Percentiles rank a stretch among this genome's conserved stretches.
phyloP scores from a whole-genome alignment of 2,888 invertebrate species.

The Drosophila neutralis region DNA sequence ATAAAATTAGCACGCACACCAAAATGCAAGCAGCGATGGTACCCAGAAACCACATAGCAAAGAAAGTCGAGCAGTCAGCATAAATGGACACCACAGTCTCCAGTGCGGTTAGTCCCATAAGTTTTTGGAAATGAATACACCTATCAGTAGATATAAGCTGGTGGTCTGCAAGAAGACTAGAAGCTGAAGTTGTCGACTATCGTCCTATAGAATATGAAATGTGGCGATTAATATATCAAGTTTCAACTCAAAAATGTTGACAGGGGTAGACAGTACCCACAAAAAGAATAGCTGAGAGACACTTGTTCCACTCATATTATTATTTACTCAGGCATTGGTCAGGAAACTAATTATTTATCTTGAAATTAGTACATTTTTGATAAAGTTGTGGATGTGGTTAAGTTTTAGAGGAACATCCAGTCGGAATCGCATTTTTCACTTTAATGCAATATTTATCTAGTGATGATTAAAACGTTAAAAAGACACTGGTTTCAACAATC shows the following conservation, averaged over 20 bases:
- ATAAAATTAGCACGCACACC: slow-evolving; percentile 64
- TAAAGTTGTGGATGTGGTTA: too few relatives aligned
- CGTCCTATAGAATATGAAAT: not conserved
- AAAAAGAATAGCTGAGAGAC: not conserved
- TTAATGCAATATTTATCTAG: too few relatives aligned
- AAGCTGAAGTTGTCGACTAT: not conserved
- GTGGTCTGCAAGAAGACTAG: not conserved
- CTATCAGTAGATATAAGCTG: not conserved
- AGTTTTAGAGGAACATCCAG: too few relatives aligned
- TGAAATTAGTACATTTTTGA: too few relatives aligned
- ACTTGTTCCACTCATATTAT: not conserved
- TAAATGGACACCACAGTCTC: not conserved
- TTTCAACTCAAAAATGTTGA: not conserved
- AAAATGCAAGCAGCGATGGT: slow-evolving; percentile 40
- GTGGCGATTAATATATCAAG: not conserved
- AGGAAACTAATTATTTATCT: too few relatives aligned
- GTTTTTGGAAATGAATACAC: not conserved
- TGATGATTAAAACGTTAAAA: too few relatives aligned
- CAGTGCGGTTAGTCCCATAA: not conserved
- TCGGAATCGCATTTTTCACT: too few relatives aligned
- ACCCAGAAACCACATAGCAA: not conserved
- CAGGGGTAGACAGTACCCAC: not conserved
- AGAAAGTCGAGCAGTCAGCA: not conserved
- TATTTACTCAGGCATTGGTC: too few relatives aligned
- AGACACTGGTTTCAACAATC: not conserved